Base-by-base conservation (phyloP, 2,888 invertebrate genomes). In the Caprella mutica region DNA sequence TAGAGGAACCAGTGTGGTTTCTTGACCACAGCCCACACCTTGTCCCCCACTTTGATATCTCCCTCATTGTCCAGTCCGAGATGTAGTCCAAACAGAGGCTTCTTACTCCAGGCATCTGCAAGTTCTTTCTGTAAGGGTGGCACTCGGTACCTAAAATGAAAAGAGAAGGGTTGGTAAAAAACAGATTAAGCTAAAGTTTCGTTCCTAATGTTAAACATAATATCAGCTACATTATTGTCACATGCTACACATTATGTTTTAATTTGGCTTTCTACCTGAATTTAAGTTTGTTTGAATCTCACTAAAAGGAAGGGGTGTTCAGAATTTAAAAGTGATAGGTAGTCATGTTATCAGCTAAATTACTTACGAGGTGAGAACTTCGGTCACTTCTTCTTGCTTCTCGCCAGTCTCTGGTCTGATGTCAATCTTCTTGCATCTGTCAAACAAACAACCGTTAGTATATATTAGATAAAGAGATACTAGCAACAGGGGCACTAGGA, bases 51-150 rank as follows among this genome's bases (percentile, higher is more conserved):
- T 21, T 19, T 19, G n/a, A 48, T 48, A 5, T 48, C 30, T 5
- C 48, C 48, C 4, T 19, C 12, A 9, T 23, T 9, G 27, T 26
- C 48, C 5, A 48, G 24, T 2, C 17, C 48, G 29, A 48, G 29
- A 30, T 48, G 48, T 1, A 48, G 48, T n/a, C 48, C 48, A n/a
- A 48, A 48, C 29, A 48, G n/a, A 6, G 48, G 48, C 30, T 48
- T 48, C 24, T 48, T 21, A 21, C 8, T 6, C 48, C 48, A 48
- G n/a, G 29, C 24, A 19, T 48, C 33, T 9, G 27, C 48, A 3
- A 48, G 19, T 30, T 27, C 17, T 4, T 14, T 14, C 24, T 27
- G 48, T 30, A 48, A 30, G 19, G 48, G 26, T 12, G 48, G 48
- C 29, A 48, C 48, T 30, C 48, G 27, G 30, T 48, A 48, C n/a